phyloP scores from a whole-genome alignment of 2,888 invertebrate species.

The Hemithea aestivaria region DNA sequence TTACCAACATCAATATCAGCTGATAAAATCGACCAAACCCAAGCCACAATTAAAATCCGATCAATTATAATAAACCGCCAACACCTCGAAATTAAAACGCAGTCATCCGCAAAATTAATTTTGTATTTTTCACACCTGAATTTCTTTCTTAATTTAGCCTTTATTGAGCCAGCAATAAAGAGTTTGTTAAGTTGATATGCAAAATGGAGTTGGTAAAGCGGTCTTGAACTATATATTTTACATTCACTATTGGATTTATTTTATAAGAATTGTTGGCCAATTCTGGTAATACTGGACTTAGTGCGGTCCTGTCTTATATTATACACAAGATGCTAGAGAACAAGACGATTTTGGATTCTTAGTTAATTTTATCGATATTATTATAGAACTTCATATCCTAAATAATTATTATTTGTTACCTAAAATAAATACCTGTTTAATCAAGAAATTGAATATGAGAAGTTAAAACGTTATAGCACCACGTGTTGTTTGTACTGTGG shows the following conservation, averaged over 20 bases:
- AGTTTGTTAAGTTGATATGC: constrained; percentile 35
- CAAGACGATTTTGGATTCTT: no score
- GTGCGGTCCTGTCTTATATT: constrained; percentile 10
- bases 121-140: constrained; percentile 16
- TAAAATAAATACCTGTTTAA: no score
- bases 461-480: no score
- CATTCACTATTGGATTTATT: constrained; percentile 56
- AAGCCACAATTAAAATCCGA: constrained; percentile 27
- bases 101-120: constrained; percentile 24
- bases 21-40: no score
- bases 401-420: no score
- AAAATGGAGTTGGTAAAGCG: constrained; percentile 52
- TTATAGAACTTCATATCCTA: no score
- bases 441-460: no score
- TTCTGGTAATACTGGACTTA: constrained; percentile 24
- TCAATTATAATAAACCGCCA: constrained; percentile 26
- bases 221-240: constrained; percentile 49
- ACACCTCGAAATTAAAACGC: constrained; percentile 22
- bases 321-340: no score
- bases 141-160: constrained; percentile 1
- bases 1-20: no score
- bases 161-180: constrained; percentile 1
- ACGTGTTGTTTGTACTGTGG: no score
- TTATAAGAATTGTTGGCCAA: constrained; percentile 47
- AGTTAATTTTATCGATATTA: no score